Conservation (phyloP, 1,140 invertebrate species). For the Bombus turneri region DNA sequence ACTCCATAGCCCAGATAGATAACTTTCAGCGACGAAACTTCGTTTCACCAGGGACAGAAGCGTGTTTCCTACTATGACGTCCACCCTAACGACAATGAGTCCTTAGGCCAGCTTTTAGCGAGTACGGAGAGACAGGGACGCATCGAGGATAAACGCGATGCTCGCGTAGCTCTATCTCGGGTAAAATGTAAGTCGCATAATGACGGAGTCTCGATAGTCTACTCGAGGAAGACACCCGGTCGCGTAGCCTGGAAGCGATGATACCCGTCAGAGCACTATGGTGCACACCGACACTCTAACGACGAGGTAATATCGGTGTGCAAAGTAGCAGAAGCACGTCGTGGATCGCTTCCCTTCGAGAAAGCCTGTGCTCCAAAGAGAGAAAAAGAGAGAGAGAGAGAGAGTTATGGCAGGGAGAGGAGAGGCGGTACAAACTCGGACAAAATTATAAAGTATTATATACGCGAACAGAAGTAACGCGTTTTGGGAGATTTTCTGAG, state of each 20-base stretch:
- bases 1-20: background rate
- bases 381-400: too few relatives aligned
- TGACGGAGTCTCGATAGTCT: slow-evolving; percentile 28
- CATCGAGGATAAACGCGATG: background rate
- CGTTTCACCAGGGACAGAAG: background rate
- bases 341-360: background rate
- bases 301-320: slow-evolving; percentile 38
- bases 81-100: slow-evolving; percentile 20
- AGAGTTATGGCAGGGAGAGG: slow-evolving; percentile 45
- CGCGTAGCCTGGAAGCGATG: slow-evolving; percentile 7
- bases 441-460: slow-evolving; percentile 28
- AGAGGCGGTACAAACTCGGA: slow-evolving; percentile 39
- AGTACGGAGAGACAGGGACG: background rate
- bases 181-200: slow-evolving; percentile 36
- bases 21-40: slow-evolving; percentile 4
- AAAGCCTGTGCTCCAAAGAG: background rate
- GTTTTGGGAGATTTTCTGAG: background rate
- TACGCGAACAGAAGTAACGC: background rate
- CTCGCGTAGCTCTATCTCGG: slow-evolving; percentile 12
- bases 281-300: slow-evolving; percentile 3
- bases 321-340: slow-evolving; percentile 4
- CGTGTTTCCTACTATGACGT: background rate
- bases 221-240: slow-evolving; percentile 13
- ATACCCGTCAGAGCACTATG: slow-evolving; percentile 18
- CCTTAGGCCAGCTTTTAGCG: slow-evolving; percentile 39